Conservation (phyloP, 1,140 invertebrate species). For the Zophobas morio region DNA sequence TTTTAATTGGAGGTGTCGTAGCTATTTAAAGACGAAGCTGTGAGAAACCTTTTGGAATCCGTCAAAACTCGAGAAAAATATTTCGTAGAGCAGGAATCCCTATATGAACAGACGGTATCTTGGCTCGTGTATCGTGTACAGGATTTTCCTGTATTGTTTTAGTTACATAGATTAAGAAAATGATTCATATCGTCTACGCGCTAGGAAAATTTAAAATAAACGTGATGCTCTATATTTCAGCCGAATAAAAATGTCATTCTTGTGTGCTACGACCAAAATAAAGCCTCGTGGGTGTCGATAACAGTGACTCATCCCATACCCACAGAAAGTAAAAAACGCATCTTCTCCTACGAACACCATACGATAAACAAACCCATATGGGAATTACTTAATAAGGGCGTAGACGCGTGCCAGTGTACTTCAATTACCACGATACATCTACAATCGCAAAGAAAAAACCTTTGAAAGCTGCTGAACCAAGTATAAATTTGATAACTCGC, state of each 20-base stretch:
- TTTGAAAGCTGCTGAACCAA: not conserved
- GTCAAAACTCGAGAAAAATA: not conserved
- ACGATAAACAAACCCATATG: not conserved
- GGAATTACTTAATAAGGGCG: not conserved
- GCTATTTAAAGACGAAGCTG: conserved; percentile 39
- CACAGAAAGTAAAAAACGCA: not conserved
- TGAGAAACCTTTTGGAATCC: conserved; percentile 16
- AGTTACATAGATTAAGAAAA: conserved; percentile 1
- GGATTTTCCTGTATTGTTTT: not conserved
- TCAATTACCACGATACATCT: not conserved
- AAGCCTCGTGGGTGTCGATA: conserved; percentile 1
- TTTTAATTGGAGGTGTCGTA: conserved; percentile 5
- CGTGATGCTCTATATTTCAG: conserved; percentile 23
- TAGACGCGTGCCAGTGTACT: not conserved
- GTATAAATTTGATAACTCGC: not conserved
- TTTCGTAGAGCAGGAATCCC: too few species aligned
- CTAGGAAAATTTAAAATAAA: conserved; percentile 15
- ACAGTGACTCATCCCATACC: conserved; percentile 21
- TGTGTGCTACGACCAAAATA: conserved; percentile 4
- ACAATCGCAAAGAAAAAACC: not conserved
- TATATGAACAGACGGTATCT: too few species aligned
- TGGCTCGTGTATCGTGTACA: not conserved
- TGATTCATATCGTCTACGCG: conserved; percentile 23
- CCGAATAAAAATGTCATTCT: conserved; percentile 28
- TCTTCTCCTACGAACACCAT: not conserved